Percentiles rank a stretch among this genome's conserved stretches.
These are phyloP conservation scores for Xestia c-nigrum DNA, from an alignment of 2,888 invertebrate genomes.

Conservation along the genomic window DNA sequence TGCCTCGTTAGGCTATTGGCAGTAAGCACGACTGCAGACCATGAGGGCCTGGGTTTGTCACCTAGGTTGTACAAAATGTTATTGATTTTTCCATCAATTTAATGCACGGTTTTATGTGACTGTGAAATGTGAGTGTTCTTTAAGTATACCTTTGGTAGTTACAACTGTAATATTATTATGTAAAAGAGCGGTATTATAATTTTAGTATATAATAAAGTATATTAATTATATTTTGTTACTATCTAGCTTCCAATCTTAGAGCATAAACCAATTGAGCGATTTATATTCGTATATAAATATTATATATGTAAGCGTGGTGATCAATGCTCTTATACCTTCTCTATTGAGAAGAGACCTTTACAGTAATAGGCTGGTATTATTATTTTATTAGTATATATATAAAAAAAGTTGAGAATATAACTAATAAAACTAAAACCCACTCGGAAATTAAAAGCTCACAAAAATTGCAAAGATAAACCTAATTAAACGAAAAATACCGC, in stretches of 20 bases:
- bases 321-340: no score
- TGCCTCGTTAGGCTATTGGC: no score
- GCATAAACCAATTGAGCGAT: not conserved
- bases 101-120: not conserved
- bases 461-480: slow-evolving; percentile 43
- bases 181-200: not conserved
- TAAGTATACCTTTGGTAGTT: not conserved
- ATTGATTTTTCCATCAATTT: not conserved
- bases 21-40: no score
- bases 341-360: no score
- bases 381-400: no score
- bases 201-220: not conserved
- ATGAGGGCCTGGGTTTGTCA: not conserved
- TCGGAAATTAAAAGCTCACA: slow-evolving; percentile 25
- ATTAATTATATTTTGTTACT: not conserved
- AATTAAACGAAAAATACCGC: slow-evolving; percentile 41
- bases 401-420: not conserved
- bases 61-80: not conserved
- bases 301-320: no score
- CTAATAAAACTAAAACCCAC: not conserved
- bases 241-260: not conserved
- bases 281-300: not conserved
- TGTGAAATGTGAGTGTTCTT: not conserved
- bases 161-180: not conserved
- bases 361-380: no score